These are phyloP conservation scores for Takifugu flavidus DNA, from an alignment of 2,113 vertebrate genomes.

Conservation along the genomic window DNA sequence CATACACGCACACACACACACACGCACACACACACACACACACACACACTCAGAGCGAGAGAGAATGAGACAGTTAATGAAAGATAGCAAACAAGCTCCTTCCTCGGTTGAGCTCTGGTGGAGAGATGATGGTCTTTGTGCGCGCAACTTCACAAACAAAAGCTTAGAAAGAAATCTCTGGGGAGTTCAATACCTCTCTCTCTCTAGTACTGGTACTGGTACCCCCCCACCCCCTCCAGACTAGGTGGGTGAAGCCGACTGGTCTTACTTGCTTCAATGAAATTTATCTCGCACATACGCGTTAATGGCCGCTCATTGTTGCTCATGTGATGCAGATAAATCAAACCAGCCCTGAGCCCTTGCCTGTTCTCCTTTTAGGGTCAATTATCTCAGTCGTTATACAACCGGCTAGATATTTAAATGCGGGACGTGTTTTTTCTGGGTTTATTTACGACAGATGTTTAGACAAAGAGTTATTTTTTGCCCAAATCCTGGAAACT, in stretches of 20 bases:
- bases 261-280: constrained; percentile 50
- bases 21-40: constrained; percentile 6
- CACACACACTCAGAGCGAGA: background rate
- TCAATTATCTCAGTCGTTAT: constrained; percentile 7
- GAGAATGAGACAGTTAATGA: constrained; percentile 46
- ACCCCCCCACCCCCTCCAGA: constrained; percentile 19
- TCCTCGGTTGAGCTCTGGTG: constrained; percentile 21
- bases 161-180: constrained; percentile 62
- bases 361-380: constrained; percentile 10
- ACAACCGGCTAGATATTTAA: background rate
- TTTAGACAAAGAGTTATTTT: background rate
- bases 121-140: constrained; percentile 53
- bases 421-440: background rate
- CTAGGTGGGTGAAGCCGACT: constrained; percentile 38
- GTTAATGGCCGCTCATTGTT: constrained; percentile 31
- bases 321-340: constrained; percentile 36
- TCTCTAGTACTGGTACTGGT: background rate
- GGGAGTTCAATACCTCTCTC: constrained; percentile 43
- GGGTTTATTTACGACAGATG: background rate
- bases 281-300: constrained; percentile 51
- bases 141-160: constrained; percentile 62
- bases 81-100: constrained; percentile 56
- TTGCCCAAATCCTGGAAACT: constrained; percentile 17
- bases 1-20: constrained; percentile 12
- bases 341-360: constrained; percentile 42